Evolutionary conservation across 2,888 invertebrate species (phyloP).

Genomic region (Drosophila kanekoi): DNA sequence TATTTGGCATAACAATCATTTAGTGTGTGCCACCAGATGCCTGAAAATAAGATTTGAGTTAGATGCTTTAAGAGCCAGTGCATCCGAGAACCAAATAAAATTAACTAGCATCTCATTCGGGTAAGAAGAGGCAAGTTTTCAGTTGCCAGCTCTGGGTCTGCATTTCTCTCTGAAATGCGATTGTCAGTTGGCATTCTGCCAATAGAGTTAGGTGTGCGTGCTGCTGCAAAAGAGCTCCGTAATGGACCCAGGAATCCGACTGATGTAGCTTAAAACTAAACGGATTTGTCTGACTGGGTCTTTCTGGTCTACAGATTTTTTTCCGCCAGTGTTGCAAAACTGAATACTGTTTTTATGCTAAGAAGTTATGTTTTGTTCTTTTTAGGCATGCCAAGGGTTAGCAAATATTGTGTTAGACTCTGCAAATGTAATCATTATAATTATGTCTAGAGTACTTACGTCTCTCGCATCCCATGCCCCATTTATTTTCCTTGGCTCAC

Average conservation of each 20-base stretch:
- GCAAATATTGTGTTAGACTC: neutral
- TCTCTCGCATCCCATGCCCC: neutral
- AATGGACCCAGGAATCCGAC: neutral
- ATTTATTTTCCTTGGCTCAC: neutral
- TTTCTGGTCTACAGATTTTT: neutral
- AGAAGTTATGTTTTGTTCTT: neutral
- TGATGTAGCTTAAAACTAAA: neutral
- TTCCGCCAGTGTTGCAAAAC: no score
- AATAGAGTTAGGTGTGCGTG: neutral
- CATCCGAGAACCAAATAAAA: slow-evolving; percentile 7
- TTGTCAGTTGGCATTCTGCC: slow-evolving; percentile 1
- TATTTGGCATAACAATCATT: neutral
- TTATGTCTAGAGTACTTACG: neutral
- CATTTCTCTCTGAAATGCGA: slow-evolving; percentile 2
- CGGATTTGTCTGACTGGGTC: neutral
- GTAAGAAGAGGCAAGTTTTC: slow-evolving; percentile 1
- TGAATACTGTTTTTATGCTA: no score
- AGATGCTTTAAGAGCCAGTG: slow-evolving; percentile 13
- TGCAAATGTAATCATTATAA: neutral
- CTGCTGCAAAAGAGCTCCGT: neutral
- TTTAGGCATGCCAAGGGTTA: neutral
- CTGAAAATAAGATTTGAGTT: slow-evolving; percentile 10
- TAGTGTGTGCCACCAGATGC: slow-evolving; percentile 18
- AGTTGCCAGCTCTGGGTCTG: slow-evolving; percentile 8
- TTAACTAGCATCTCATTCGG: slow-evolving; percentile 16